These are phyloP conservation scores for Gobius niger DNA, from an alignment of 2,113 vertebrate genomes.

Conservation along the genomic window DNA sequence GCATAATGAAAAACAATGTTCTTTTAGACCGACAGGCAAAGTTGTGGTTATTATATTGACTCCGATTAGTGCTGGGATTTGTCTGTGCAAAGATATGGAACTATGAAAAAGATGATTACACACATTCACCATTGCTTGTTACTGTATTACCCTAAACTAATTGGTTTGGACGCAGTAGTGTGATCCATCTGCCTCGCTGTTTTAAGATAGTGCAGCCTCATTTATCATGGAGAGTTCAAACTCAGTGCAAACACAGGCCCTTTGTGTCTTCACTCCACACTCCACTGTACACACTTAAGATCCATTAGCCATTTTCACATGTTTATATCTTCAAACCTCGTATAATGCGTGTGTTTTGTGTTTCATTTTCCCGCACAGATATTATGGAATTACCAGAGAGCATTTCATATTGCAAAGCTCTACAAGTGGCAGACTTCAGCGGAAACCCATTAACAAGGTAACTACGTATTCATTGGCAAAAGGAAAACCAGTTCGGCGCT, in stretches of 20 bases:
- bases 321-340: not conserved
- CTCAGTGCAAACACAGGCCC: constrained; percentile 3
- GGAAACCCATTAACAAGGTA: constrained; percentile 98
- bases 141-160: constrained; percentile 10
- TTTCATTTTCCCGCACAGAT: constrained; percentile 77
- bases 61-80: constrained; percentile 13
- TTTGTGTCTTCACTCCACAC: not conserved
- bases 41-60: constrained; percentile 15
- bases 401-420: constrained; percentile 95
- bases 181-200: constrained; percentile 12
- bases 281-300: not conserved
- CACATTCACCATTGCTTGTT: not conserved
- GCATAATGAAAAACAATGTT: not conserved
- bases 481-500: too few species aligned
- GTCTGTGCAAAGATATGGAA: constrained; percentile 24
- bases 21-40: constrained; percentile 11
- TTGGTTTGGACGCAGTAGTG: constrained; percentile 12
- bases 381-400: constrained; percentile 97
- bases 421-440: constrained; percentile 97
- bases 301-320: not conserved
- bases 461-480: not conserved
- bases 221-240: constrained; percentile 13
- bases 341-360: constrained; percentile 1
- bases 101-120: constrained; percentile 17
- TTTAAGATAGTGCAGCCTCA: constrained; percentile 16